Conservation (phyloP, 2,888 invertebrate species). For the Sphinx pinastri region DNA sequence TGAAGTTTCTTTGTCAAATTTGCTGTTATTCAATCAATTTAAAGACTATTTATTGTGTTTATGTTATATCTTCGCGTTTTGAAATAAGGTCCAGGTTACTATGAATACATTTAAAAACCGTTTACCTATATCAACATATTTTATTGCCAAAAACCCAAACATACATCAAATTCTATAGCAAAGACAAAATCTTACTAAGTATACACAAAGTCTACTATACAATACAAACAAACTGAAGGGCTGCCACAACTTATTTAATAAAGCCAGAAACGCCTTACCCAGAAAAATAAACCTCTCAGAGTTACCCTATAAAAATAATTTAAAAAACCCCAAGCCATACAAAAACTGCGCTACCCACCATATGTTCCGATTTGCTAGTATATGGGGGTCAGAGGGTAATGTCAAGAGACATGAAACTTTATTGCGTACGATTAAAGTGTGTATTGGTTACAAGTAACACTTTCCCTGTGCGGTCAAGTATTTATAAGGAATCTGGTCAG, state of each 20-base stretch:
- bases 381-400: constrained; percentile 49
- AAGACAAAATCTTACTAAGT: too few relatives aligned
- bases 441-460: constrained; percentile 16
- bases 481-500: constrained; percentile 40
- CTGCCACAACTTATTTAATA: constrained; percentile 16
- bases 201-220: neutral
- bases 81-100: too few relatives aligned
- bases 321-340: constrained; percentile 43
- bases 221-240: neutral
- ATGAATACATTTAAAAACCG: too few relatives aligned
- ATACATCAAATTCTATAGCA: too few relatives aligned
- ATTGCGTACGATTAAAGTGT: constrained; percentile 32
- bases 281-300: constrained; percentile 11
- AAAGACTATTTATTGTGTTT: too few relatives aligned
- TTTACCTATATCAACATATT: too few relatives aligned
- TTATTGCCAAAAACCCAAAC: too few relatives aligned
- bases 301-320: constrained; percentile 27
- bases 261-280: neutral
- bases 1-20: too few relatives aligned
- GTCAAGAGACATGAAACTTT: constrained; percentile 30
- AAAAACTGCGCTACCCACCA: constrained; percentile 62
- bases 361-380: constrained; percentile 54
- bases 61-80: too few relatives aligned
- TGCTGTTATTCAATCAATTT: too few relatives aligned
- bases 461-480: constrained; percentile 21